A percentile compares a stretch with the other conserved stretches of the same genome.
These are phyloP conservation scores for Limnephilus marmoratus DNA, from an alignment of 2,888 invertebrate genomes.

Conservation along the genomic window DNA sequence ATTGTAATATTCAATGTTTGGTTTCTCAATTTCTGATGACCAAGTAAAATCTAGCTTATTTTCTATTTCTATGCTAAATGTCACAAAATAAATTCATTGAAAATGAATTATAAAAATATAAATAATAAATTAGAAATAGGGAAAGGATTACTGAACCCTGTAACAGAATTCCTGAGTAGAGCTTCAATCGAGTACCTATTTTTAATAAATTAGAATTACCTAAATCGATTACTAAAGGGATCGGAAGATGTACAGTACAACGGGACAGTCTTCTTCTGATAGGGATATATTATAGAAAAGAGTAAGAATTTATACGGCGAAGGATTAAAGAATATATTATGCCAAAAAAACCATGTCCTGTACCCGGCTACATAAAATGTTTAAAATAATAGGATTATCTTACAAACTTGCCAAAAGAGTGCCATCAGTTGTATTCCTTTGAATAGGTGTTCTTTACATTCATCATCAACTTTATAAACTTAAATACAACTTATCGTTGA, in stretches of 20 bases:
- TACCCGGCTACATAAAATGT: neutral
- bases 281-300: neutral
- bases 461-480: neutral
- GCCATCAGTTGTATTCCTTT: slow-evolving; percentile 3
- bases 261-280: neutral
- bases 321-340: neutral
- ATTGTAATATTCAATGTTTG: neutral
- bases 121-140: neutral
- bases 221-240: neutral
- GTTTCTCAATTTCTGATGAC: slow-evolving; percentile 12
- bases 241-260: neutral
- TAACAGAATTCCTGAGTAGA: slow-evolving; percentile 34
- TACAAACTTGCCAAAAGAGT: slow-evolving; percentile 13
- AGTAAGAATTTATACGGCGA: neutral
- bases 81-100: slow-evolving; percentile 3
- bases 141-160: neutral
- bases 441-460: neutral
- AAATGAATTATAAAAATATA: neutral
- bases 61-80: neutral
- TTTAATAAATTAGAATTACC: slow-evolving; percentile 2
- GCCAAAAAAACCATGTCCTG: neutral
- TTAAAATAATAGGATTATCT: neutral
- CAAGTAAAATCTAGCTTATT: slow-evolving; percentile 19
- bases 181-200: slow-evolving; percentile 30
- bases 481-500: neutral